These are phyloP conservation scores for Archips xylosteana DNA, from an alignment of 2,888 invertebrate species.

Conservation along the genomic window DNA sequence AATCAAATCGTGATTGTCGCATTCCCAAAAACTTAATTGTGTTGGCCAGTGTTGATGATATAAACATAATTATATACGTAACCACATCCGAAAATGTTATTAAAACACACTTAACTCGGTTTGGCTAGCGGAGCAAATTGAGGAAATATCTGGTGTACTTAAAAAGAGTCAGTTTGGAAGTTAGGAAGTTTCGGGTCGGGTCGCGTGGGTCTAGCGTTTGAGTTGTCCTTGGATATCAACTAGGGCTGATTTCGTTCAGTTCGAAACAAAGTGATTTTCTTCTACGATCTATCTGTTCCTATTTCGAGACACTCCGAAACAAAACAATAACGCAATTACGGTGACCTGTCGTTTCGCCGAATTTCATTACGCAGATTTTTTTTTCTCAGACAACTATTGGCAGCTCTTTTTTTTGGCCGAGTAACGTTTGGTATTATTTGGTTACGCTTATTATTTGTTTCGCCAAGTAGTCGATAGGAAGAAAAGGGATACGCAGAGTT, in stretches of 20 bases:
- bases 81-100: slow-evolving; percentile 78
- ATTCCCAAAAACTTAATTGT: slow-evolving; percentile 80
- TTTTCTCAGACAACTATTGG: no score
- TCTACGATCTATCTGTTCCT: not conserved
- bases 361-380: no score
- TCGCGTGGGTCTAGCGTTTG: not conserved
- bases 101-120: slow-evolving; percentile 80
- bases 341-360: no score
- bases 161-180: slow-evolving; percentile 27
- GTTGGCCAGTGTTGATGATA: slow-evolving; percentile 80
- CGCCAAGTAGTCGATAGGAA: no score
- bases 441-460: no score
- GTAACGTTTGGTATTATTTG: no score
- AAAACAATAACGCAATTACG: not conserved
- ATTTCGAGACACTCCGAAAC: not conserved
- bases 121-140: slow-evolving; percentile 44
- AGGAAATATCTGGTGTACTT: slow-evolving; percentile 41
- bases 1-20: slow-evolving; percentile 83
- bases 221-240: not conserved
- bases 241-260: not conserved
- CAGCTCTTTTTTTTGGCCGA: no score
- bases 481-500: no score
- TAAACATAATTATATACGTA: slow-evolving; percentile 78
- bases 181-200: slow-evolving; percentile 21
- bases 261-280: not conserved